Conservation (phyloP, 2,797 vertebrate genomes). For the Gephyroberyx darwinii region DNA sequence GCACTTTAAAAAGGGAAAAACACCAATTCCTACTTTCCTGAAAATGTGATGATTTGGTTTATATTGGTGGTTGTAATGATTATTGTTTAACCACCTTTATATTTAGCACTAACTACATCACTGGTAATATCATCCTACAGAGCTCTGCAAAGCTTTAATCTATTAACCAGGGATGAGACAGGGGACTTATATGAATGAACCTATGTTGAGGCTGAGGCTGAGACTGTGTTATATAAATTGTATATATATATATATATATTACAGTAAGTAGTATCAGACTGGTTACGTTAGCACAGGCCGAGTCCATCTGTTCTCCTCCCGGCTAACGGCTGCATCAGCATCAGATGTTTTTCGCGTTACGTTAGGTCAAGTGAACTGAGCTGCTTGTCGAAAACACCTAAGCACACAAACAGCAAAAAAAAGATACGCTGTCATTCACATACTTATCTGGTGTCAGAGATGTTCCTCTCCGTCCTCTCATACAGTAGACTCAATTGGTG, state of each 20-base stretch:
- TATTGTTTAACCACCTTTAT: neutral
- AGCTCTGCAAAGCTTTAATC: neutral
- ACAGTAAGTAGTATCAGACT: neutral
- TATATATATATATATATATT: no score
- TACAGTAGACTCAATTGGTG: neutral
- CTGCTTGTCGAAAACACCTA: neutral
- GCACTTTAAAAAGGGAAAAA: no score
- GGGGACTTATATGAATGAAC: no score
- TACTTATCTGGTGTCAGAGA: conserved; percentile 48
- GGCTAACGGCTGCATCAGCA: conserved; percentile 29
- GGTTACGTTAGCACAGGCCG: conserved; percentile 59
- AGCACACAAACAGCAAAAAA: neutral
- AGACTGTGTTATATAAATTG: no score
- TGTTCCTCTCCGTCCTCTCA: neutral
- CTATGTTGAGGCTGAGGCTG: no score
- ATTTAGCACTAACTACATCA: neutral
- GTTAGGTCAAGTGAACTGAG: conserved; percentile 25
- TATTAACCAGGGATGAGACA: no score
- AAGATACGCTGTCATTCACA: neutral
- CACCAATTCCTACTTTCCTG: no score
- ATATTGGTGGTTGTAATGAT: neutral
- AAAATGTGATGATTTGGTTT: neutral
- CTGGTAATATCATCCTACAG: neutral
- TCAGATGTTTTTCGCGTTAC: neutral
- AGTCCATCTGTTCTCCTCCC: conserved; percentile 21